Base-by-base conservation (phyloP, 1,140 invertebrate genomes). In the Aphidius ervi region DNA sequence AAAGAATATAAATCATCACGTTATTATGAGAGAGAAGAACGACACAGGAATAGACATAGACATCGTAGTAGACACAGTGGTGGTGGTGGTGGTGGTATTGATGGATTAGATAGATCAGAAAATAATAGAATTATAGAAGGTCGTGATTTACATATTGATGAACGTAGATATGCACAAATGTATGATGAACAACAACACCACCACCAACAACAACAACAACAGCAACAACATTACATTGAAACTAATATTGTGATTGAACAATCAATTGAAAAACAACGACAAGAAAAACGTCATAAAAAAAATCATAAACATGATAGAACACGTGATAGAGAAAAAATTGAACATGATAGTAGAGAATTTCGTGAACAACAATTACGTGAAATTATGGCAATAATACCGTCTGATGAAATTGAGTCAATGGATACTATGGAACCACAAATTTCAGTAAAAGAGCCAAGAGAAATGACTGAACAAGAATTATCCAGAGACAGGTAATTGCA, bases 401-500 rank as follows among this genome's bases (percentile, higher is more conserved):
- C 41, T 7, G 39, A 54, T 16, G 52, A 54, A 5, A 7, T 5
- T 5, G 52, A 54, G 9, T 39, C 40, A 23, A 61, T 57, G 50
- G 54, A 56, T 5, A n/a, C 10, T 20, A 6, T 72, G 9, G 65
- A 68, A 10, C 63, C 62, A 4, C 56, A 65, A 9, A 31, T 31
- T 31, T 31, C 23, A 31, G 68, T 72, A 10, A 75, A 76, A 56
- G 73, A 78, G 53, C 62, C 71, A 0, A 80, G 77, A 43, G 76
- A 77, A 58, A 70, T 79, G 68, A 75, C 72, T 0, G 76, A 84
- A 63, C 85, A 88, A 63, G 85, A 87, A 65, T 76, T 87, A 59
- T 79, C 86, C 50, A 82, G 83, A 63, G 87, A 87, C 67, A 85
- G 84, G 85, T 86, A 76, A 20, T 31, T 23, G 42, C 54, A 47